Evolutionary conservation across 1,140 invertebrate species (phyloP), one percentile per base, ranked within the genome.

Genomic region (Drepana arcuata): DNA sequence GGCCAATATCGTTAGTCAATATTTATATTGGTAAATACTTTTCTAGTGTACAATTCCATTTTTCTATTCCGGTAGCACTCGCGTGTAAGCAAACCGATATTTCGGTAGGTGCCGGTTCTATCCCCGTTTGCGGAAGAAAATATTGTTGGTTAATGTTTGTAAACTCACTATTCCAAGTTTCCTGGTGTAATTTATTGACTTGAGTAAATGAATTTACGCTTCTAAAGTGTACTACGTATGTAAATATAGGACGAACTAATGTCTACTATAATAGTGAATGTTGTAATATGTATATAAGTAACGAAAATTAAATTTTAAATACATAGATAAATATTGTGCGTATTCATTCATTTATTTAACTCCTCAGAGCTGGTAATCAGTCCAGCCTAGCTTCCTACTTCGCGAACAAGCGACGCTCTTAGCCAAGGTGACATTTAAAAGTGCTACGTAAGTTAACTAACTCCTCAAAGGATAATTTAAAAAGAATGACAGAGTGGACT

Each of bases 281-380:
- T 81, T 81, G 77, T 81, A 78, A 78, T 81, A 77, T 81, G 77
- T 81, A 81, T 81, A 81, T 81, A 81, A 78, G 77, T 81, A 81
- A 80, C 57, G 64, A 74, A 75, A 75, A 81, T 81, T 81, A 81
- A 81, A 81, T 81, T 81, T 81, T 81, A 81, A 78, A 81, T 81
- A 81, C 73, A 81, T 78, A 81, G 73, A 81, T 81, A 78, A 71
- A n/a, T 32, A 61, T 56, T 60, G 68, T 69, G 71, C 37, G 58
- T 68, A 60, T 51, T 63, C 35, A 65, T 67, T 72, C 60, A 58
- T 66, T 60, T 59, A n/a, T n/a, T n/a, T n/a, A n/a, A n/a, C n/a
- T n/a, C n/a, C n/a, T n/a, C n/a, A n/a, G n/a, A n/a, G n/a, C n/a
- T n/a, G n/a, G n/a, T n/a, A n/a, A n/a, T n/a, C n/a, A n/a, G n/a